These are phyloP conservation scores for Turdus rufiventris DNA, from an alignment of 2,113 vertebrate genomes.

Conservation along the genomic window DNA sequence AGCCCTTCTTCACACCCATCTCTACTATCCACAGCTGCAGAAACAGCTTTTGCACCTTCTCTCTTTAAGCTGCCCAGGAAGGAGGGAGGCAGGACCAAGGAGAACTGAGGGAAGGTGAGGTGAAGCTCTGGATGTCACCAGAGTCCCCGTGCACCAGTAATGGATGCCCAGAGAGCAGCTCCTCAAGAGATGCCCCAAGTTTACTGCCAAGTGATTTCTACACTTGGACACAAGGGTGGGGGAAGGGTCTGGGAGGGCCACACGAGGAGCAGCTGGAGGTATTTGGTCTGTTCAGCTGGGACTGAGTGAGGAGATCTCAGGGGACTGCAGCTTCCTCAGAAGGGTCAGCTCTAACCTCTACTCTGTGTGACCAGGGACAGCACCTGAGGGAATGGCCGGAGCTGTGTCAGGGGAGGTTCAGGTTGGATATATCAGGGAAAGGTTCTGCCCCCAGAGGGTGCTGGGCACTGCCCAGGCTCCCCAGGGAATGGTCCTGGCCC, in stretches of 20 bases:
- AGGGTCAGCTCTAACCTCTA: not conserved
- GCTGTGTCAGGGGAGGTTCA: not conserved
- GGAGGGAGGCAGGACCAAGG: not conserved
- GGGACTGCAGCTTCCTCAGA: not conserved
- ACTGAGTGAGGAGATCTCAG: not conserved
- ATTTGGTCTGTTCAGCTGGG: not conserved
- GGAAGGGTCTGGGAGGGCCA: not conserved
- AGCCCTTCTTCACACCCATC: not conserved
- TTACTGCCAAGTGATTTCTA: not conserved
- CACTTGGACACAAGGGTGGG: not conserved
- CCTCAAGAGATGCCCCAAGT: not conserved
- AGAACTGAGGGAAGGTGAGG: not conserved
- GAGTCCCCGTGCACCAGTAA: not conserved
- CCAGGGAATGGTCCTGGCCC: accelerated
- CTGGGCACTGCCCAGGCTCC: not conserved
- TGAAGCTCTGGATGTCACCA: not conserved
- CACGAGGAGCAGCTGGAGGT: not conserved
- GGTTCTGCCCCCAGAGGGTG: no score
- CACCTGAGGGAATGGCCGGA: accelerated
- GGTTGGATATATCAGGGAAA: accelerated
- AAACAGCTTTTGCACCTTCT: not conserved
- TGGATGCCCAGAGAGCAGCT: not conserved
- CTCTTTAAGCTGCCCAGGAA: not conserved
- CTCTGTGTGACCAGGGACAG: not conserved
- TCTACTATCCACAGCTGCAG: not conserved